Base-by-base conservation (phyloP, 2,888 invertebrate species). In the Pandemis corylana region DNA sequence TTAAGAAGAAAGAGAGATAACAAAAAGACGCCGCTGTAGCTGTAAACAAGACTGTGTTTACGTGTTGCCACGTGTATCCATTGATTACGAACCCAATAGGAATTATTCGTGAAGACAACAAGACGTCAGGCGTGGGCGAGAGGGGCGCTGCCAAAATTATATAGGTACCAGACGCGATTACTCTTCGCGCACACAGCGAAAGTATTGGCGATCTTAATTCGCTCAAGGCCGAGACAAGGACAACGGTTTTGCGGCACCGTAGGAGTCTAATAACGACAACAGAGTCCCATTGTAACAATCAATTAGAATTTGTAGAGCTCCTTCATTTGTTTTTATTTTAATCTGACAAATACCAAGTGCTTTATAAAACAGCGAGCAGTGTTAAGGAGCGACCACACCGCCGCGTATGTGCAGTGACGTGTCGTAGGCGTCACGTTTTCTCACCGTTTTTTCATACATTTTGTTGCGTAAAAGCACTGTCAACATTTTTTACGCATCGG, bases 11-110 rank as follows among this genome's bases (percentile, higher is more conserved):
- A 36, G 28, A 36, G 2, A n/a, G 6, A 51, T 51, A 20, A 20
- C 7, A 53, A 53, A 6, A 59, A 59, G 12, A 59, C 12, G 28
- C 20, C 12, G 13, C 7, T 3, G 6, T 20, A 1, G 49, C 9
- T 28, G 68, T 73, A 69, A 64, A 72, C 67, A 72, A 62, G 15
- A 53, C 15, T 44, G n/a, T 73, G 73, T 73, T 65, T 73, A 69
- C 72, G 20, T 62, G 5, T 41, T n/a, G n/a, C 64, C 73, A 73
- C 73, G 73, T 73, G 73, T 59, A 28, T 7, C 51, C 59, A 36
- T 51, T 15, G 42, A 62, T 68, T 53, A 62, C 72, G 44, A 53
- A 68, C 62, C 42, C 20, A 42, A 10, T 13, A 68, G 44, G 62
- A 61, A 73, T 73, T 36, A 49, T 64, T 66, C 13, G 36, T 12